phyloP scores from a whole-genome alignment of 2,797 vertebrate genomes.

The Champsocephalus esox region DNA sequence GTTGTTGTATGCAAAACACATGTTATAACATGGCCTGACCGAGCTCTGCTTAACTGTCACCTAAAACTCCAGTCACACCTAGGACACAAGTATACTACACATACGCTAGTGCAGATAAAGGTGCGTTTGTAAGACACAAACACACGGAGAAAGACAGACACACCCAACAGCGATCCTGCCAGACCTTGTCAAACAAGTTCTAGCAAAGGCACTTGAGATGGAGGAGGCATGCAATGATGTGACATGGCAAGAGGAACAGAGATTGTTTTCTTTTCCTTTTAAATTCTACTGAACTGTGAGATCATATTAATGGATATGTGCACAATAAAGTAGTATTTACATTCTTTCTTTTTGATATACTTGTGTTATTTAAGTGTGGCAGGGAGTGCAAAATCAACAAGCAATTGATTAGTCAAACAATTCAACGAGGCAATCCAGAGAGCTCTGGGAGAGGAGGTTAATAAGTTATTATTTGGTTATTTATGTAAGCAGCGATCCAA shows the following conservation, averaged over 20 bases:
- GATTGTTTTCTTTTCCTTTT: not conserved
- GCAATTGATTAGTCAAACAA: constrained; percentile 71
- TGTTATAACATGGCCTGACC: constrained; percentile 51
- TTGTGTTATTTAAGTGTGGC: constrained; percentile 21
- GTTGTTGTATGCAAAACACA: constrained; percentile 44
- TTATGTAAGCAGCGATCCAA: constrained; percentile 43
- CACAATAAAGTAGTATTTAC: constrained; percentile 45
- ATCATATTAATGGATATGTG: constrained; percentile 42
- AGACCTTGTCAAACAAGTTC: constrained; percentile 86
- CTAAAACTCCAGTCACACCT: constrained; percentile 65
- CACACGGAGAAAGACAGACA: constrained; percentile 66
- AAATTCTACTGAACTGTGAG: constrained; percentile 4
- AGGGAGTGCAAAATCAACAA: constrained; percentile 60
- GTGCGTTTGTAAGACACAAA: constrained; percentile 73
- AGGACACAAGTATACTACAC: constrained; percentile 40
- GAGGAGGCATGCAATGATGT: constrained; percentile 28
- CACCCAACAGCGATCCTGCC: constrained; percentile 77
- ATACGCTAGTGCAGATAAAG: constrained; percentile 66
- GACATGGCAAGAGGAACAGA: constrained; percentile 40
- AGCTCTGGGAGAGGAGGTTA: constrained; percentile 58
- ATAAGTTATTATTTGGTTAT: constrained; percentile 50
- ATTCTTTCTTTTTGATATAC: constrained; percentile 2
- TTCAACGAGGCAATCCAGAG: constrained; percentile 56
- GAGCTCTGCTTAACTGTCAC: constrained; percentile 47
- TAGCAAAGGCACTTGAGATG: constrained; percentile 65